Conservation (phyloP, 1,140 invertebrate species). For the Drosophila watanabei region DNA sequence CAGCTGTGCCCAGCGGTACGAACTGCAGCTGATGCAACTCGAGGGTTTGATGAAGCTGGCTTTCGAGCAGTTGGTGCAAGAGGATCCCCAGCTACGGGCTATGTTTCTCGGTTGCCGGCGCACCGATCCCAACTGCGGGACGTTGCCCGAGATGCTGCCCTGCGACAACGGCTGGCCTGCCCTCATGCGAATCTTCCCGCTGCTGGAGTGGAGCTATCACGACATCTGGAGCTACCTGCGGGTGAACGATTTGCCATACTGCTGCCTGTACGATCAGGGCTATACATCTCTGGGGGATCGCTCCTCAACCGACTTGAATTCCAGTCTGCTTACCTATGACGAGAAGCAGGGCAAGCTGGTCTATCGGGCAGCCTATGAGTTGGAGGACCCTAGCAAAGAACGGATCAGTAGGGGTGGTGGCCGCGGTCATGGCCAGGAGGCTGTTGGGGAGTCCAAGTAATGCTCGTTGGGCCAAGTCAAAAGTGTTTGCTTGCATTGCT, state of each 20-base stretch:
- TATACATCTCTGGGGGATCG: slow-evolving; percentile 95
- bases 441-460: slow-evolving; percentile 5
- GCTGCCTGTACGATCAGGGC: slow-evolving; percentile 94
- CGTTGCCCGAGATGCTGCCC: slow-evolving; percentile 86
- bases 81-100: slow-evolving; percentile 90
- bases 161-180: slow-evolving; percentile 95
- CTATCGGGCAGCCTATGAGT: slow-evolving; percentile 92
- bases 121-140: slow-evolving; percentile 90
- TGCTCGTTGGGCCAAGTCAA: slow-evolving; percentile 12
- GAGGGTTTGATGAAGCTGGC: slow-evolving; percentile 90
- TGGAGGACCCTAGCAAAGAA: slow-evolving; percentile 87
- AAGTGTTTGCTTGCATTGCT: slow-evolving; percentile 4
- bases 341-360: slow-evolving; percentile 21
- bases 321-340: slow-evolving; percentile 87
- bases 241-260: slow-evolving; percentile 92
- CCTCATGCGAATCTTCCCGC: slow-evolving; percentile 93
- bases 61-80: slow-evolving; percentile 88
- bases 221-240: slow-evolving; percentile 96
- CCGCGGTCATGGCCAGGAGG: not conserved
- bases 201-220: slow-evolving; percentile 95
- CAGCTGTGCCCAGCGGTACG: slow-evolving; percentile 90
- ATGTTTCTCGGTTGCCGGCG: slow-evolving; percentile 95
- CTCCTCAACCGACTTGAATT: slow-evolving; percentile 92
- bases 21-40: slow-evolving; percentile 89
- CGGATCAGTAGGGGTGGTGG: slow-evolving; percentile 44